Evolutionary conservation across 2,888 invertebrate species (phyloP), one percentile per base, ranked within the genome.

Genomic region (Callyntrura sp.): DNA sequence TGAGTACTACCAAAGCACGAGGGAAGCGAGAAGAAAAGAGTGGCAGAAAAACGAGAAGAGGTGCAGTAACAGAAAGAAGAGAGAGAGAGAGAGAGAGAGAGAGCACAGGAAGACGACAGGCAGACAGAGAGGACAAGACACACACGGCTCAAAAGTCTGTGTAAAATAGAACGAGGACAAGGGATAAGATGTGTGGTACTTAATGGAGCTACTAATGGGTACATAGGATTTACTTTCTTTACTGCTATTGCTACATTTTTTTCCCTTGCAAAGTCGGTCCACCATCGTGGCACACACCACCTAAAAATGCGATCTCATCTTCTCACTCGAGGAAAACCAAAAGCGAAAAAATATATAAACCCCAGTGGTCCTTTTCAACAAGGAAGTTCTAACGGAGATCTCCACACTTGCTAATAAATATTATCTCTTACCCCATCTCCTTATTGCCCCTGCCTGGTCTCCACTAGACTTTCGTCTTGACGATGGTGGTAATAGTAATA

Each of bases 191-290:
- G 88, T 88, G 83, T 78, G 88, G 76, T 85, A 90, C 88, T 89
- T 91, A 91, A 91, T 91, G 91, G 91, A 91, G 88, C 90, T 88
- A 85, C 91, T 91, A 91, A 91, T 91, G 91, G 91, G 88, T 90
- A 88, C 88, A 90, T 90, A 81, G 91, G 91, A 91, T 91, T 91
- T 91, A 90, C 90, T 91, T 89, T 83, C 88, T 88, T 73, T 83
- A 48, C 68, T 81, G 28, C 68, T 48, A 73, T 73, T 73, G 25
- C 48, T 73, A 20, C 73, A 20, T 48, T 70, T 43, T 14, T 73
- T 45, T 5, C 14, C 20, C 68, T 14, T 20, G 45, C 12, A n/a
- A n/a, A 48, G 45, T 73, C 48, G 25, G 68, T 68, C n/a, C n/a
- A n/a, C n/a, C n/a, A n/a, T n/a, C n/a, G n/a, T n/a, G n/a, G n/a